Percentiles rank a stretch among this genome's conserved stretches.
Evolutionary conservation across 2,797 vertebrate genomes (phyloP).

Genomic region (Tapirus indicus): DNA sequence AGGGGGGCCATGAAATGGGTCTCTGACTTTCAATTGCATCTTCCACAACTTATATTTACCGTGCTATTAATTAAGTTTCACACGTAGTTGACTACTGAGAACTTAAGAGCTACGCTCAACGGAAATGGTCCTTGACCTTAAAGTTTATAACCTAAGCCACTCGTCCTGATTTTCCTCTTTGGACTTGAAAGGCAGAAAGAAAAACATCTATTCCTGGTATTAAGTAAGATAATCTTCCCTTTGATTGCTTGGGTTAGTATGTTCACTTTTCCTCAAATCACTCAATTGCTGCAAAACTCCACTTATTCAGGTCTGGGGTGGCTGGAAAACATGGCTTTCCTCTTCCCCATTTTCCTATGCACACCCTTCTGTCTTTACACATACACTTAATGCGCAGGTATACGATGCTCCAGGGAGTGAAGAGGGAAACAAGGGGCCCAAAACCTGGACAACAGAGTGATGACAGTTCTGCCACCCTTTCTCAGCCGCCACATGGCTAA

Average conservation of each 20-base stretch:
- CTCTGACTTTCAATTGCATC: background rate
- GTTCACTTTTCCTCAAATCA: background rate
- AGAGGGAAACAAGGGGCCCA: background rate
- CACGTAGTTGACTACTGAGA: background rate
- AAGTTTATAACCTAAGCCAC: background rate
- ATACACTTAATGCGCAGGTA: background rate
- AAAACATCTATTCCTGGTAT: background rate
- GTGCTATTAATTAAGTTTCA: slow-evolving; percentile 38
- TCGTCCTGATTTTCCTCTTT: slow-evolving; percentile 31
- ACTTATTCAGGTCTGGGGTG: background rate
- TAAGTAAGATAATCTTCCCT: background rate
- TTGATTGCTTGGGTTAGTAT: background rate
- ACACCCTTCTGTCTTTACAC: background rate
- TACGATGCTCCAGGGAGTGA: background rate
- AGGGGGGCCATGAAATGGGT: background rate
- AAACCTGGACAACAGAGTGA: background rate
- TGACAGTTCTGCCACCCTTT: background rate
- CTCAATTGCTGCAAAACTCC: background rate
- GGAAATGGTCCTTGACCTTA: slow-evolving; percentile 31
- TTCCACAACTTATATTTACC: slow-evolving; percentile 10
- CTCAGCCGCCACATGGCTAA: background rate
- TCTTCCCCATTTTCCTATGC: background rate
- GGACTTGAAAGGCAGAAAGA: slow-evolving; percentile 21
- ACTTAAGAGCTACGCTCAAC: slow-evolving; percentile 11
- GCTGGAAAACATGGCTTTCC: background rate